Evolutionary conservation across 2,888 invertebrate genomes (phyloP), one percentile per base, ranked within the genome.

Genomic region (Limnephilus auricula): DNA sequence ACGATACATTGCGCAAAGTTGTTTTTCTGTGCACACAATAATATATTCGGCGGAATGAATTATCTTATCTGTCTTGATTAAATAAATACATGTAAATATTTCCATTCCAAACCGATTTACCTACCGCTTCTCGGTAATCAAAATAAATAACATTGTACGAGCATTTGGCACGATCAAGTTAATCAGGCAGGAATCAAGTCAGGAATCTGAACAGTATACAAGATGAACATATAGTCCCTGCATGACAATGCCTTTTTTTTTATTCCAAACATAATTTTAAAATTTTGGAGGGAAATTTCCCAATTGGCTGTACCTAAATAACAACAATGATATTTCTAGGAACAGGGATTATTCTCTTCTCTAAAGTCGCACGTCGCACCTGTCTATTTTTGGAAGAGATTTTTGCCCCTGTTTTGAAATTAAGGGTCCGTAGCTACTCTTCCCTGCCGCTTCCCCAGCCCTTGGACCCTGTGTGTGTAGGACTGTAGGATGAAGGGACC

Each of bases 41-140:
- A 37, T 83, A 34, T 86, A 50, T 86, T 86, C 50, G 50, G 45
- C 86, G 50, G 50, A 86, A 86, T 86, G 31, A 31, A 45, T 86
- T 86, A 86, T 86, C 86, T 86, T 86, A 86, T 86, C 86, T 50
- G 86, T 32, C 50, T 32, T 50, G 50, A 50, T 86, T 31, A 50
- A 86, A 45, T n/a, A n/a, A 65, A 65, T 65, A 65, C 25, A 65
- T 25, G 25, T 65, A n/a, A 65, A 65, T 25, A 65, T 65, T 65
- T 65, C 65, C 25, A 65, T 65, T 65, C 65, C 50, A 25, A 65
- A 65, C 65, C 65, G 65, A 65, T 65, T 40, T 40, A 40, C 40
- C 25, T 18, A 50, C 18, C 50, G 65, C 65, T 65, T 65, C 25
- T 65, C 65, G 25, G 65, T 65, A 65, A 65, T 65, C 65, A 65